Conservation (phyloP, 2,113 vertebrate genomes). For the Trogon surrucura region DNA sequence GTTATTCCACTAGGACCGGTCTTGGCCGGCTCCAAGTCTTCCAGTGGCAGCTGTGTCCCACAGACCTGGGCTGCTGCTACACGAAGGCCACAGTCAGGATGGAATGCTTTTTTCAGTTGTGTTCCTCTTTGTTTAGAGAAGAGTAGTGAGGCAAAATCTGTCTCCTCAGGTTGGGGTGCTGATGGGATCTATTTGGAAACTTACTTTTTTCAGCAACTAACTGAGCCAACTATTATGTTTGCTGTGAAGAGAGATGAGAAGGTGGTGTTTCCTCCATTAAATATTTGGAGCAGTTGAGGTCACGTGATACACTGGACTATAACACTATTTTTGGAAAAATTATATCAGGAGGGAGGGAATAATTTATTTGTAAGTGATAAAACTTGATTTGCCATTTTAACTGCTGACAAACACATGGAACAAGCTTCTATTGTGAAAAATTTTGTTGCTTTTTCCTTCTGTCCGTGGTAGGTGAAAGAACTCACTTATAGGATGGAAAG, state of each 20-base stretch:
- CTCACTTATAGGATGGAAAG: not conserved
- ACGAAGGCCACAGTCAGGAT: fast-evolving
- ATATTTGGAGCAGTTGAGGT: not conserved
- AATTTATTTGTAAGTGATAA: not conserved
- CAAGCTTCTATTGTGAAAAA: not conserved
- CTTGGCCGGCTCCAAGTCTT: not conserved
- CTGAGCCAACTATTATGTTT: not conserved
- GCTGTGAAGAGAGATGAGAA: not conserved
- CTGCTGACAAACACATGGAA: not conserved
- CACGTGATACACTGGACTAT: not conserved
- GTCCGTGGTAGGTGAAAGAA: not conserved
- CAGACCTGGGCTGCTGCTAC: fast-evolving
- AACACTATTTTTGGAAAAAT: not conserved
- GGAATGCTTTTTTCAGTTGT: not conserved
- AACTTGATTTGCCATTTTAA: not conserved
- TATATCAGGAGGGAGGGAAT: not conserved
- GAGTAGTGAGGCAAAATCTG: not conserved
- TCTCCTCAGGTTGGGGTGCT: not conserved
- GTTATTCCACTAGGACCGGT: fast-evolving
- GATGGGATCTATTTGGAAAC: not conserved
- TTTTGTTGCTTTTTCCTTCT: not conserved
- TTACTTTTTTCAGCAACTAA: not conserved
- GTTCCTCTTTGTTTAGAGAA: not conserved
- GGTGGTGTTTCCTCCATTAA: not conserved
- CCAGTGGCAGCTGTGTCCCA: not conserved